Evolutionary conservation across 2,113 vertebrate species (phyloP), one percentile per base, ranked within the genome.

Genomic region (Cyanoliseus patagonus): DNA sequence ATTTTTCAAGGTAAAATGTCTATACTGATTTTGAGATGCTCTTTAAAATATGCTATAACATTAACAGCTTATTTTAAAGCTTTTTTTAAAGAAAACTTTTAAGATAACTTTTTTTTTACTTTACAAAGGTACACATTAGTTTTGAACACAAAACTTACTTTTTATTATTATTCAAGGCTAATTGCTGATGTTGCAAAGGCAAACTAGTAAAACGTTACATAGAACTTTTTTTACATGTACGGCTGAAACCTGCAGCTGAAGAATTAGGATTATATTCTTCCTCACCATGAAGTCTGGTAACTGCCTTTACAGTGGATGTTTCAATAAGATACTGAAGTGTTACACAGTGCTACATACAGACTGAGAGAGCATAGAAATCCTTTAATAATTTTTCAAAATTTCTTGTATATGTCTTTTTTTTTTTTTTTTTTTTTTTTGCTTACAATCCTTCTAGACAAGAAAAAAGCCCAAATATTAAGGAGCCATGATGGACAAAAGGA

Each of bases 301-400:
- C 83, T 85, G 74, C n/a, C 11, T 80, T 92, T 91, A 91, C 41
- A 92, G 78, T 55, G 61, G 25, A 14, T 82, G 23, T 31, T 95
- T 88, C 89, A 94, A 10, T 31, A 83, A 33, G 35, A 19, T 91
- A 33, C 63, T 62, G 17, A 88, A 93, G 82, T 28, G 68, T 73
- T 37, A 83, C 30, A 91, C 16, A 52, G 8, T 69, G 74, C 51
- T 87, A 80, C 53, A 83, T 25, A 61, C 46, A 95, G 42, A 47
- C 22, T 85, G 37, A 53, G 42, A 42, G 31, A 81, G 86, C 76
- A 88, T 63, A 90, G 55, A 35, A 86, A 33, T 67, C 61, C 30
- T 17, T 91, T 95, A 96, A 90, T 72, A 93, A 78, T 23, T 76
- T 93, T 93, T 83, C 51, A 83, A 76, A 70, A 41, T 83, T 86